phyloP scores from a whole-genome alignment of 2,797 vertebrate species.

The Lutjanus argentimaculatus region DNA sequence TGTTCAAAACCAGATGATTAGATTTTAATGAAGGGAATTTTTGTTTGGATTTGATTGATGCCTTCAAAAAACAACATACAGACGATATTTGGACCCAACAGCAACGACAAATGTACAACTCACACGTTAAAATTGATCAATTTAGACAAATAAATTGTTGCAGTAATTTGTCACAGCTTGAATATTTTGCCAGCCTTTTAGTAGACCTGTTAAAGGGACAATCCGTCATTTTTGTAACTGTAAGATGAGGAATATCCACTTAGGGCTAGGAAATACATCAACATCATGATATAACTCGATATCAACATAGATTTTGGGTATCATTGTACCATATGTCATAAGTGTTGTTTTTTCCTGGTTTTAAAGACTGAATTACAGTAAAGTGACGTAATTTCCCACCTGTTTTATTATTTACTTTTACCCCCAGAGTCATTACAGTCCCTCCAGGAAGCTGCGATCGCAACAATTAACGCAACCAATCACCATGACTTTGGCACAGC shows the following conservation, averaged over 20 bases:
- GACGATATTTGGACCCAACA: constrained; percentile 10
- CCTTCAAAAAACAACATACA: constrained; percentile 13
- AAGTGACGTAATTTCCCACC: too few species aligned
- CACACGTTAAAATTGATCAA: neutral
- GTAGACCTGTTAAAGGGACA: neutral
- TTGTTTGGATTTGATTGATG: constrained; percentile 12
- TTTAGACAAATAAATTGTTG: neutral
- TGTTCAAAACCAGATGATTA: constrained; percentile 34
- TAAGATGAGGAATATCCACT: neutral
- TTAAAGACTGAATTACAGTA: too few species aligned
- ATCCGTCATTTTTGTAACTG: neutral
- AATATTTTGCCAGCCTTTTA: neutral
- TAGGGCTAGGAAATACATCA: too few species aligned
- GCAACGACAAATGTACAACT: neutral
- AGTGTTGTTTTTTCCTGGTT: too few species aligned
- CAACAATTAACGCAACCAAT: too few species aligned
- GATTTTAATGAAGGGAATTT: constrained; percentile 25
- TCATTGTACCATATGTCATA: too few species aligned
- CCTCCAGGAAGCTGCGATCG: too few species aligned
- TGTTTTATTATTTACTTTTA: too few species aligned
- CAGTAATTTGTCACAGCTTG: neutral
- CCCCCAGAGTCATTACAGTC: too few species aligned
- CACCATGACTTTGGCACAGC: too few species aligned
- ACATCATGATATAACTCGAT: too few species aligned
- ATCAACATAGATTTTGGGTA: too few species aligned